Percentiles rank a stretch among this genome's conserved stretches.
Conservation (phyloP, 2,797 vertebrate genomes). For the Capromys pilorides region DNA sequence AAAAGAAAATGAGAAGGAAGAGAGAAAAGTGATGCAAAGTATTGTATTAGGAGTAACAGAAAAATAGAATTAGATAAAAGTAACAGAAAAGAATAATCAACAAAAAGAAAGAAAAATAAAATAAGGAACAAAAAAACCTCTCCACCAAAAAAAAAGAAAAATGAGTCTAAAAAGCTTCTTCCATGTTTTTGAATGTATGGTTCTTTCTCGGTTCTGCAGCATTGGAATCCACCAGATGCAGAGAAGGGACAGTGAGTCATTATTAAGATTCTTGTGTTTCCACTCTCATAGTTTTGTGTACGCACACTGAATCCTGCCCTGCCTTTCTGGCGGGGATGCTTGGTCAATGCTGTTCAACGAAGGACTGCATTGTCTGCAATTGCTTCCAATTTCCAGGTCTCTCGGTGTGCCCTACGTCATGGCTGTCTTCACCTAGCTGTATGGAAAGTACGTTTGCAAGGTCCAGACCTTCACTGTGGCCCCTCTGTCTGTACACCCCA, state of each 20-base stretch:
- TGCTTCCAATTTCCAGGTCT: background rate
- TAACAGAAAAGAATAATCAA: background rate
- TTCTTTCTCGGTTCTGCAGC: background rate
- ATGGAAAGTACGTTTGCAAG: background rate
- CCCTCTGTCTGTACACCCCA: background rate
- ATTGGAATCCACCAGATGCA: background rate
- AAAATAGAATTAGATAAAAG: background rate
- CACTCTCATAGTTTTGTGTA: background rate
- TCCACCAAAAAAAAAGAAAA: background rate
- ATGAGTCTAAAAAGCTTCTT: background rate
- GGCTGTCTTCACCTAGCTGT: background rate
- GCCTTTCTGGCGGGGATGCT: background rate
- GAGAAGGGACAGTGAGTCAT: background rate
- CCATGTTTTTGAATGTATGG: background rate
- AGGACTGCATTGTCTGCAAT: background rate
- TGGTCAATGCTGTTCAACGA: background rate
- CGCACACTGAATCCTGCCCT: background rate
- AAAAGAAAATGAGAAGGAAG: background rate
- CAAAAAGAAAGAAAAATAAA: background rate
- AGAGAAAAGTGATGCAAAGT: background rate
- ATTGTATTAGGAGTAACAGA: background rate
- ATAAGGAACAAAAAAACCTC: background rate
- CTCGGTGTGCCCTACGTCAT: background rate
- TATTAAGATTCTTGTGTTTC: background rate
- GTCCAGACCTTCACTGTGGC: background rate